Evolutionary conservation across 2,888 invertebrate genomes (phyloP).

Genomic region (Cyclophora punctaria): DNA sequence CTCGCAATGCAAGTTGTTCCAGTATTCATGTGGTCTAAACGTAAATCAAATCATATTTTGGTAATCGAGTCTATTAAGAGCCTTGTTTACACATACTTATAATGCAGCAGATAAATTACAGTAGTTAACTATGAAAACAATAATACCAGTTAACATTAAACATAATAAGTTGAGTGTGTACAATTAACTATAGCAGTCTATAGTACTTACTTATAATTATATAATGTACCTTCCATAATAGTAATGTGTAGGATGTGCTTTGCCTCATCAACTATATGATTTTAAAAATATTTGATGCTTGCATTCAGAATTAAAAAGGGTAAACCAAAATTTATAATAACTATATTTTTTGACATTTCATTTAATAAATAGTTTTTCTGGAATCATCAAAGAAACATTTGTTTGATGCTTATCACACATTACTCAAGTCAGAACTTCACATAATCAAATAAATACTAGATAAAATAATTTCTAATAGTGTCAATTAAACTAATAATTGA

Average conservation of each 20-base stretch:
- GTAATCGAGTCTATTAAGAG: no score
- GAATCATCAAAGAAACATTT: conserved; percentile 50
- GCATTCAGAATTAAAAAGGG: background rate
- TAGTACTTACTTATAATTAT: no score
- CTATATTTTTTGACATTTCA: conserved; percentile 29
- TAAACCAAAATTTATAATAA: conserved; percentile 3
- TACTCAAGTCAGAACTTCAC: conserved; percentile 54
- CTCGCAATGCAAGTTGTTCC: no score
- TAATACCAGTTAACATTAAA: conserved; percentile 1
- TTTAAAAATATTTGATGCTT: conserved; percentile 3
- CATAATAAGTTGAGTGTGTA: background rate
- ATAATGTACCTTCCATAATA: no score
- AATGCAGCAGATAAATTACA: conserved; percentile 1
- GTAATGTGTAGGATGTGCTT: no score
- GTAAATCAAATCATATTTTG: no score
- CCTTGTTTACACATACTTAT: no score
- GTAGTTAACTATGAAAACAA: background rate
- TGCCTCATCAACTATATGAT: conserved; percentile 11
- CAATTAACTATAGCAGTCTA: no score
- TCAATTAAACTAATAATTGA: conserved; percentile 72
- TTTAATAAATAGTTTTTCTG: conserved; percentile 50
- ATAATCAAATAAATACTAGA: conserved; percentile 68
- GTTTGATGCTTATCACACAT: conserved; percentile 58
- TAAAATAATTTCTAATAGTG: conserved; percentile 67
- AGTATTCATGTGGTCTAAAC: no score